A percentile compares a stretch with the other conserved stretches of the same genome.
Evolutionary conservation across 2,113 vertebrate genomes (phyloP).

Genomic region (Proterorhinus semilunaris): DNA sequence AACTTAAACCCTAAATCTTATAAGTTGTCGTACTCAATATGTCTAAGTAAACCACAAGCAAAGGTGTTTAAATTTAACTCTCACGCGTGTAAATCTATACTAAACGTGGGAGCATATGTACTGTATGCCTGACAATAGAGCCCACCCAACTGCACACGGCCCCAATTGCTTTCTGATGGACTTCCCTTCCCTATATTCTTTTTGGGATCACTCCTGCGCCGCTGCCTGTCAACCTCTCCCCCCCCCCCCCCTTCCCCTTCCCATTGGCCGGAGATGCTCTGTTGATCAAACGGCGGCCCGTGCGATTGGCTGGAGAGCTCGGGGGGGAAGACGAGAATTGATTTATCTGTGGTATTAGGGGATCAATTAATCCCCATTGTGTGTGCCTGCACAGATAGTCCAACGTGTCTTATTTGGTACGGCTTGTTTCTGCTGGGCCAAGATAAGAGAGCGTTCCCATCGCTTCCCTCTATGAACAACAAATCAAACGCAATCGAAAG

Average conservation of each 20-base stretch:
- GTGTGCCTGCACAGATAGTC: constrained; percentile 81
- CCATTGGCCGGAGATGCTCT: constrained; percentile 65
- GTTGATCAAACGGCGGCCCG: constrained; percentile 62
- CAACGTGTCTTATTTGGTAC: constrained; percentile 76
- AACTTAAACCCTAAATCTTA: too few species aligned
- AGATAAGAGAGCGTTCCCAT: constrained; percentile 74
- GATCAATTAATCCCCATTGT: constrained; percentile 85
- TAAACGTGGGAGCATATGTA: constrained; percentile 20
- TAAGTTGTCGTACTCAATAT: too few species aligned
- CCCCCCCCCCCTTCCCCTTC: constrained; percentile 20
- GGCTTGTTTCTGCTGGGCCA: constrained; percentile 75
- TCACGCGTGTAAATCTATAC: neutral
- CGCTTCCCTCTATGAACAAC: constrained; percentile 60
- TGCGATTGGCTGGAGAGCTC: constrained; percentile 69
- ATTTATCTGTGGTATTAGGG: constrained; percentile 83
- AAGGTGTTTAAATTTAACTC: neutral
- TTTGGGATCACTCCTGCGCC: constrained; percentile 36
- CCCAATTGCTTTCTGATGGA: constrained; percentile 75
- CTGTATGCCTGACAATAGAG: constrained; percentile 32
- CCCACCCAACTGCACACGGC: constrained; percentile 37
- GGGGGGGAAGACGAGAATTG: constrained; percentile 69
- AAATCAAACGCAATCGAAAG: constrained; percentile 70
- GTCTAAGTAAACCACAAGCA: too few species aligned
- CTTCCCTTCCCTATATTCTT: constrained; percentile 62
- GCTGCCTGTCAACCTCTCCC: constrained; percentile 56